Conservation (phyloP, 1,140 invertebrate genomes). For the Anoplolepis gracilipes region DNA sequence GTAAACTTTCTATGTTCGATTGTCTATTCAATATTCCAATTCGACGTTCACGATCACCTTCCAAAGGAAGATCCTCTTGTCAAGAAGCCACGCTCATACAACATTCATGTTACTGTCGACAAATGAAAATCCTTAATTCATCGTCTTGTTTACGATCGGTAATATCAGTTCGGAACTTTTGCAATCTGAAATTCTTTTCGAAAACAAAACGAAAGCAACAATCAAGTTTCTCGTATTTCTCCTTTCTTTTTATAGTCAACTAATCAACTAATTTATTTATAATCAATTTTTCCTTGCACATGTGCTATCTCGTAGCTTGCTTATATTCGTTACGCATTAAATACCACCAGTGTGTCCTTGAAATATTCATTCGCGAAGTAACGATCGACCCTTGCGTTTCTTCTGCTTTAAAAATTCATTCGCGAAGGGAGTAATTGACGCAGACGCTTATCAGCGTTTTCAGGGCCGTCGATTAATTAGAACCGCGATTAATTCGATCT, state of each 20-base stretch:
- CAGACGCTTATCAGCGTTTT: slow-evolving; percentile 3
- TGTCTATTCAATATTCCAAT: slow-evolving; percentile 10
- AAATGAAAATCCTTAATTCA: slow-evolving; percentile 47
- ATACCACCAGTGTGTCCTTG: background rate
- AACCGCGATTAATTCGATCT: background rate
- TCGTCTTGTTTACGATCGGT: slow-evolving; percentile 36
- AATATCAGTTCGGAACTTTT: slow-evolving; percentile 9
- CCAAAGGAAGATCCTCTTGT: slow-evolving; percentile 17
- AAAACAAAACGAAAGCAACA: background rate
- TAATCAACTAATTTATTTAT: slow-evolving; percentile 1
- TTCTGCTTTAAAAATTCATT: slow-evolving; percentile 51
- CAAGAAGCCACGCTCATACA: slow-evolving; percentile 16
- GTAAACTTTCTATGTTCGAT: background rate
- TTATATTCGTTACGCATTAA: background rate
- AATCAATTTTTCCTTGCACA: background rate
- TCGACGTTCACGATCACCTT: slow-evolving; percentile 18
- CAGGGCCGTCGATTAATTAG: slow-evolving; percentile 28
- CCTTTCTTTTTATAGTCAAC: slow-evolving; percentile 4
- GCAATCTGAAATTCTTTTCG: background rate
- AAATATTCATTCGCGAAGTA: slow-evolving; percentile 41
- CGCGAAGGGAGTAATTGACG: slow-evolving; percentile 35
- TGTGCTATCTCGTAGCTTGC: background rate
- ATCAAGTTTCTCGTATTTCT: background rate
- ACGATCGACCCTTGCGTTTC: slow-evolving; percentile 31
- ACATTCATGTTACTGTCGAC: slow-evolving; percentile 33